Evolutionary conservation across 2,113 vertebrate species (phyloP), one percentile per base, ranked within the genome.

Genomic region (Pipa parva): DNA sequence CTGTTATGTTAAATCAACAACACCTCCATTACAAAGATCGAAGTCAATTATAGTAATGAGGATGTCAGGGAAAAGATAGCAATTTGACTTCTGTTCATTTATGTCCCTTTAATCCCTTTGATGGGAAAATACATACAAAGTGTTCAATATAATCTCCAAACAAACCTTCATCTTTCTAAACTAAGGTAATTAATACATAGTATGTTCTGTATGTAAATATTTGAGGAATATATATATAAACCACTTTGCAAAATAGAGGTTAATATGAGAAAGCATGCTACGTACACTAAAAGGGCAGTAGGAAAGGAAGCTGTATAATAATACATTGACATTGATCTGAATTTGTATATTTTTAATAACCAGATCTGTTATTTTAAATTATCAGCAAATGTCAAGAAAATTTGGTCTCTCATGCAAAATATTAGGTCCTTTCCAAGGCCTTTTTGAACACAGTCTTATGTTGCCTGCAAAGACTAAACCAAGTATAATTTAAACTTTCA

Each of bases 1-100:
- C 45, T 26, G 49, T 51, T 60, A 33, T 54, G 21, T 54, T 61
- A 61, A 61, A 37, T 70, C 66, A 61, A 70, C 46, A 45, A 52
- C 66, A 70, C 46, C 55, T 51, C 27, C 17, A 18, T 39, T 29
- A 68, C 46, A 39, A 59, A 59, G 56, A 68, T 59, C 36, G 3
- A 29, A 29, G 49, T 39, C 25, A 45, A 45, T 12, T 50, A 60
- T 21, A 52, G 28, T 61, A 20, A 60, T 54, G 46, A 49, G 49
- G 13, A 42, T 31, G 36, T 27, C 31, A 51, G 56, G 60, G 28
- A 21, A 26, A n/a, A 33, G 31, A 11, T 17, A 18, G 61, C 31
- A 26, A 36, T 18, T 48, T 33, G 61, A 28, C 49, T 39, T 33
- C 39, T 42, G 39, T 42, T 42, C 39, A 42, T 10, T 31, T 10